Conservation (phyloP, 2,888 invertebrate genomes). For the Dilophus febrilis region DNA sequence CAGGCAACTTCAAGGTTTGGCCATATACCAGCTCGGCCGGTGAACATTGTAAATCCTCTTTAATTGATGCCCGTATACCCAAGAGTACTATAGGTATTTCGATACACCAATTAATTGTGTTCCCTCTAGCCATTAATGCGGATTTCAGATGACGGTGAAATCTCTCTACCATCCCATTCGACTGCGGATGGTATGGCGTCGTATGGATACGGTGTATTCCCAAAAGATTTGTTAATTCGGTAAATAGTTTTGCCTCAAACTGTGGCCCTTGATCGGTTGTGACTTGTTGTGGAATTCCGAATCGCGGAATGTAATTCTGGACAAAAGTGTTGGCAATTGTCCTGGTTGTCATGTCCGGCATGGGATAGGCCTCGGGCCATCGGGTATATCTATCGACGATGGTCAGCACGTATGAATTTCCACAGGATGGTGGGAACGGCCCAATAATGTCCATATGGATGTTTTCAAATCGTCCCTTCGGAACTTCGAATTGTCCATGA, state of each 20-base stretch:
- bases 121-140: slow-evolving; percentile 17
- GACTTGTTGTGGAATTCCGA: slow-evolving; percentile 21
- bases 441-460: slow-evolving; percentile 11
- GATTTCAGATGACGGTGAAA: slow-evolving; percentile 26
- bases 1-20: slow-evolving; percentile 8
- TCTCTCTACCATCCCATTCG: slow-evolving; percentile 26
- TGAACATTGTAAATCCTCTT: slow-evolving; percentile 17
- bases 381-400: slow-evolving; percentile 13
- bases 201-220: slow-evolving; percentile 15
- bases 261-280: slow-evolving; percentile 16
- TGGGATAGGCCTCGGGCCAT: slow-evolving; percentile 15
- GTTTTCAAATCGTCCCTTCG: neutral
- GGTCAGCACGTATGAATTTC: slow-evolving; percentile 20
- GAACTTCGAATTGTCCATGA: neutral
- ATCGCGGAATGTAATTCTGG: slow-evolving; percentile 24
- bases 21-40: slow-evolving; percentile 20
- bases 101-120: slow-evolving; percentile 14
- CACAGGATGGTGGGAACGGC: slow-evolving; percentile 14
- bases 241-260: slow-evolving; percentile 21
- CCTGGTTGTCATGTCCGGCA: slow-evolving; percentile 13
- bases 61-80: slow-evolving; percentile 16
- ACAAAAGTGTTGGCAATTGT: slow-evolving; percentile 18
- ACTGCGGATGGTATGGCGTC: slow-evolving; percentile 21
- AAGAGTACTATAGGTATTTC: slow-evolving; percentile 20
- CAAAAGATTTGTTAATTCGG: slow-evolving; percentile 13